Conservation (phyloP, 2,797 vertebrate genomes). For the Nannoperca australis region DNA sequence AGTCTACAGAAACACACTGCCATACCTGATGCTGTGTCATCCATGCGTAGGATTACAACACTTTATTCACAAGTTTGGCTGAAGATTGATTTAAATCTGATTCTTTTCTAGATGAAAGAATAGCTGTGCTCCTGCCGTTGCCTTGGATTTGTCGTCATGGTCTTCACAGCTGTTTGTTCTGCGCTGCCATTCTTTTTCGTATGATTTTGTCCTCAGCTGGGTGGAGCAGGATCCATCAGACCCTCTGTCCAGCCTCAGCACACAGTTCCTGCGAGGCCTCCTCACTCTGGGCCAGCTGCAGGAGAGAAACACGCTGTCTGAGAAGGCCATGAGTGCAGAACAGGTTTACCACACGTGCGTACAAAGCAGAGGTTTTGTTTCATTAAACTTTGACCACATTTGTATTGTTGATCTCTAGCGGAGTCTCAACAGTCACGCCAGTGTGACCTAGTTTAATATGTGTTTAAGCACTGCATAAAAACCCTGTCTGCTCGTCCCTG, state of each 20-base stretch:
- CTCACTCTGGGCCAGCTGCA: slow-evolving; percentile 77
- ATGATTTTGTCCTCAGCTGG: slow-evolving; percentile 49
- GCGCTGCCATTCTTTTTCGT: not conserved
- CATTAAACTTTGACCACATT: not conserved
- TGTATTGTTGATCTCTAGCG: not conserved
- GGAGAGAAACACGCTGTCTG: slow-evolving; percentile 50
- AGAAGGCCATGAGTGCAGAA: slow-evolving; percentile 67
- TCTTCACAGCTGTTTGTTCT: not conserved
- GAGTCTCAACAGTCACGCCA: slow-evolving; percentile 12
- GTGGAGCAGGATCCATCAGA: slow-evolving; percentile 62
- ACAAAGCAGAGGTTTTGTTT: not conserved
- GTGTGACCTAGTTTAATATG: slow-evolving; percentile 12
- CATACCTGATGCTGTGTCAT: not conserved
- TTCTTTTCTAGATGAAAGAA: not conserved
- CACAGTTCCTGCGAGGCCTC: slow-evolving; percentile 80
- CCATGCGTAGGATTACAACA: too few species aligned
- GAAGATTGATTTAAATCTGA: not conserved
- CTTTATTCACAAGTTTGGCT: too few species aligned
- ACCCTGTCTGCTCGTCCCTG: slow-evolving; percentile 24
- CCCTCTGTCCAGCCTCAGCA: slow-evolving; percentile 68
- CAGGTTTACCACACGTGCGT: slow-evolving; percentile 82
- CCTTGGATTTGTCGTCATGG: not conserved
- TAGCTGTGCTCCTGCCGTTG: not conserved
- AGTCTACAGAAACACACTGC: not conserved
- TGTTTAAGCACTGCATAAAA: slow-evolving; percentile 13